Evolutionary conservation across 2,888 invertebrate species (phyloP), one percentile per base, ranked within the genome.

Genomic region (Coronaproctus castanopsis): DNA sequence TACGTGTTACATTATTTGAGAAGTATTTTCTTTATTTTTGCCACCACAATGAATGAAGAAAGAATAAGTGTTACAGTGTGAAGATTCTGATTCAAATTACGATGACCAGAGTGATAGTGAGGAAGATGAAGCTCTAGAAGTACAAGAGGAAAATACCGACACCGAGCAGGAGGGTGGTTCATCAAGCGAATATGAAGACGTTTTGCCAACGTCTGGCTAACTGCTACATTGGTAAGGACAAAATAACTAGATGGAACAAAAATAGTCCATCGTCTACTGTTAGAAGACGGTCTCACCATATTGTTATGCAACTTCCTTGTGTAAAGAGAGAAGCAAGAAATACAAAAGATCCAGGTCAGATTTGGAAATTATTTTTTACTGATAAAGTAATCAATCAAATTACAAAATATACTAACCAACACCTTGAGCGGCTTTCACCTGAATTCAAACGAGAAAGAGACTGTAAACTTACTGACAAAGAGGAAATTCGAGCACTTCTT

Each of bases 211-310:
- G 14, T 36, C 36, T 36, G 36, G n/a, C 36, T 8, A 36, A 36
- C 36, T 36, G 14, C 36, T 14, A 36, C 14, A 14, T 36, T 36
- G 36, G 36, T 36, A 36, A 36, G 14, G 36, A 36, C 14, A 5
- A 36, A 36, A 36, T 14, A 8, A 36, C 5, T 36, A 36, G 36
- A 36, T 36, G 36, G 36, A 36, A 8, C 36, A 36, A 36, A 36
- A 23, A 57, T 52, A 5, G 24, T 2, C 24, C 36, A 14, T 52
- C 57, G 3, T 24, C 52, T 57, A 52, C 36, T 52, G 23, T 24
- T 36, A 21, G 57, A 24, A 57, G 52, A 18, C 51, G 57, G 21
- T 24, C 53, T 57, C 57, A 57, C 36, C 51, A 57, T 57, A 57
- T 52, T 21, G n/a, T 53, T 18, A 57, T 21, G 21, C 53, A 36